A percentile compares a stretch with the other conserved stretches of the same genome.
Conservation (phyloP, 2,113 vertebrate species). For the Sinocyclocheilus rhinocerous region DNA sequence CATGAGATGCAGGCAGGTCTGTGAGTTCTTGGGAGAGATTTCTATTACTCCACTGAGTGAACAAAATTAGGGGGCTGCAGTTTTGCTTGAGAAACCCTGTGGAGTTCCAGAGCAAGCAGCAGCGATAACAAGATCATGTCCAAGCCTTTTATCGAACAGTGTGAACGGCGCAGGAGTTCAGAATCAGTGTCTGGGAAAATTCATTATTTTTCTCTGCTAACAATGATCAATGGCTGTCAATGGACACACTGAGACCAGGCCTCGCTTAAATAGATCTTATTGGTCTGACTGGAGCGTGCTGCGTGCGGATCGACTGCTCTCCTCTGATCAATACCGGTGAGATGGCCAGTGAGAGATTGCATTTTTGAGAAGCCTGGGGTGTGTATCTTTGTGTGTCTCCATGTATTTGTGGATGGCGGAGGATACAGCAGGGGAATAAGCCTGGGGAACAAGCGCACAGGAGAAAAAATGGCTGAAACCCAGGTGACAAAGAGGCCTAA, state of each 20-base stretch:
- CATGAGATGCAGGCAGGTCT: conserved; percentile 9
- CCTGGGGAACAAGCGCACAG: conserved; percentile 9
- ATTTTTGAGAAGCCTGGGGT: background rate
- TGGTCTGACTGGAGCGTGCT: conserved; percentile 39
- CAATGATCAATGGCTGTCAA: conserved; percentile 55
- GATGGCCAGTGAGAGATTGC: conserved; percentile 54
- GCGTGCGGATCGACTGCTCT: conserved; percentile 43
- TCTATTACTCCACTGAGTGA: conserved; percentile 37
- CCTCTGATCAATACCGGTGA: conserved; percentile 50
- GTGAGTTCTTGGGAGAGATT: conserved; percentile 17
- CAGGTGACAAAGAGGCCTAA: conserved; percentile 71
- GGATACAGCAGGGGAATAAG: background rate
- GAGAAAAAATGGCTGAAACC: conserved; percentile 65
- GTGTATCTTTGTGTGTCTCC: conserved; percentile 14
- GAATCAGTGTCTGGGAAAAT: conserved; percentile 43
- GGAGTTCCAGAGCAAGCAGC: conserved; percentile 33
- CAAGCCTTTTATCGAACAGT: conserved; percentile 39
- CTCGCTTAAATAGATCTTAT: conserved; percentile 48
- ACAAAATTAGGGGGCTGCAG: conserved; percentile 1
- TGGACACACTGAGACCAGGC: conserved; percentile 44
- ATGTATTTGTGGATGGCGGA: conserved; percentile 1
- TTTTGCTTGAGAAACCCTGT: conserved; percentile 11
- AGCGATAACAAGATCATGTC: conserved; percentile 25
- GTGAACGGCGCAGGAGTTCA: conserved; percentile 3
- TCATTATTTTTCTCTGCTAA: conserved; percentile 50